These are phyloP conservation scores for Apomyelois bistriatella DNA, from an alignment of 2,888 invertebrate species.

Conservation along the genomic window DNA sequence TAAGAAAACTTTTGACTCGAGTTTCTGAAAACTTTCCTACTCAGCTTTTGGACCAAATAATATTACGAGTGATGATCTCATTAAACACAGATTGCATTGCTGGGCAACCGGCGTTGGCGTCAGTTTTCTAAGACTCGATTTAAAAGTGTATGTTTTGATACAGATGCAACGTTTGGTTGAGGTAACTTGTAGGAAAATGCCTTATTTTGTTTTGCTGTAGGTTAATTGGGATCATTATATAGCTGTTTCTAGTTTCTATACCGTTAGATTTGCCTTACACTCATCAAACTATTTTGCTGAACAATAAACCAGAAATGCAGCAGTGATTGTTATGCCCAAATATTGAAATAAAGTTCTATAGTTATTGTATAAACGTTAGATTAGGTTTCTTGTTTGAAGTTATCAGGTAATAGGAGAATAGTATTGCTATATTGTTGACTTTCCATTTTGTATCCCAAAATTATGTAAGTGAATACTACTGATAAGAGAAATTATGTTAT, in stretches of 20 bases:
- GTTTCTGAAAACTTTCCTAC: slow-evolving; percentile 50
- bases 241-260: slow-evolving; percentile 14
- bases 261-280: slow-evolving; percentile 16
- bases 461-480: slow-evolving; percentile 36
- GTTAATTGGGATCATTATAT: slow-evolving; percentile 41
- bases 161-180: slow-evolving; percentile 52
- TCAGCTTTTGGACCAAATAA: slow-evolving; percentile 65
- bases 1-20: slow-evolving; percentile 55
- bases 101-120: slow-evolving; percentile 33
- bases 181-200: slow-evolving; percentile 60
- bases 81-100: slow-evolving; percentile 38
- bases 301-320: slow-evolving; percentile 5
- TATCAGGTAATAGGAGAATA: slow-evolving; percentile 42
- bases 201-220: slow-evolving; percentile 76
- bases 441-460: slow-evolving; percentile 35
- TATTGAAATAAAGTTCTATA: slow-evolving; percentile 16
- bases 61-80: slow-evolving; percentile 68
- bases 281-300: slow-evolving; percentile 1
- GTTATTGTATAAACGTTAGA: slow-evolving; percentile 57
- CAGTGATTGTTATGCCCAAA: slow-evolving; percentile 7
- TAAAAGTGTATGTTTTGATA: slow-evolving; percentile 42
- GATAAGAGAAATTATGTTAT: slow-evolving; percentile 41
- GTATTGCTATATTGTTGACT: slow-evolving; percentile 48
- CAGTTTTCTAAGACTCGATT: slow-evolving; percentile 43
- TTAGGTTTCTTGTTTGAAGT: slow-evolving; percentile 41